Evolutionary conservation across 2,113 vertebrate species (phyloP).

Genomic region (Pleuronectes platessa): DNA sequence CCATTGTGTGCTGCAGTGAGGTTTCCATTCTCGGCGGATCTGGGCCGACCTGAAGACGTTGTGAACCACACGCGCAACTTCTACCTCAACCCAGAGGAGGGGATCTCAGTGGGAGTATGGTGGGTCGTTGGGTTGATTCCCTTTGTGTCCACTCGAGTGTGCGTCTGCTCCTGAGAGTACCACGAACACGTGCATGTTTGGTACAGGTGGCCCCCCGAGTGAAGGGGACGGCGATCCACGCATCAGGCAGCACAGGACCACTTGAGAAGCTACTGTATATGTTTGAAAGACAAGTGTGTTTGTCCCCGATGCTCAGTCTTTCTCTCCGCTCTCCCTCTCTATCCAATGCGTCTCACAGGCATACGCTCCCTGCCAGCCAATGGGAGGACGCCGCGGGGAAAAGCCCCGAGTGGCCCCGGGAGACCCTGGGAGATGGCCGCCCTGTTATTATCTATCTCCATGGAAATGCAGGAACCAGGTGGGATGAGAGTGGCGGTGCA

Average conservation of each 20-base stretch:
- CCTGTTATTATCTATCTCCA: constrained; percentile 91
- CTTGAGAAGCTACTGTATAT: constrained; percentile 8
- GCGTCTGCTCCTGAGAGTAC: not conserved
- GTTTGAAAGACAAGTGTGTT: constrained; percentile 1
- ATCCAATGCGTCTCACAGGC: constrained; percentile 78
- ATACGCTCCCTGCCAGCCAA: constrained; percentile 84
- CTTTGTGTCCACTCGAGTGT: constrained; percentile 17
- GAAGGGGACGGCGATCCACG: not conserved
- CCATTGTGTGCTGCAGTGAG: constrained; percentile 74
- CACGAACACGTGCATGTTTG: not conserved
- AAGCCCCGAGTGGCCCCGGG: constrained; percentile 82
- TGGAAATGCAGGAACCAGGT: constrained; percentile 87
- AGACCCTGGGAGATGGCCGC: constrained; percentile 81
- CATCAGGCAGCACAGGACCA: constrained; percentile 14
- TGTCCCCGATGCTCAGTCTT: constrained; percentile 4
- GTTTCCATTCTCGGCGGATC: constrained; percentile 82
- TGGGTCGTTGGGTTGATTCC: constrained; percentile 63
- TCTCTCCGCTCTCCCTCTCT: not conserved
- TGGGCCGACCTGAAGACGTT: constrained; percentile 76
- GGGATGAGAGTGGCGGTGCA: constrained; percentile 48
- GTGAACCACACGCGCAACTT: constrained; percentile 88
- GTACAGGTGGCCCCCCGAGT: constrained; percentile 32
- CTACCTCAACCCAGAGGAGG: constrained; percentile 81
- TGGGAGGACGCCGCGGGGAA: constrained; percentile 80
- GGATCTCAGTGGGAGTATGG: constrained; percentile 86